Percentiles rank a stretch among this genome's conserved stretches.
phyloP scores from a whole-genome alignment of 2,888 invertebrate species.

The Clepsis dumicolana region DNA sequence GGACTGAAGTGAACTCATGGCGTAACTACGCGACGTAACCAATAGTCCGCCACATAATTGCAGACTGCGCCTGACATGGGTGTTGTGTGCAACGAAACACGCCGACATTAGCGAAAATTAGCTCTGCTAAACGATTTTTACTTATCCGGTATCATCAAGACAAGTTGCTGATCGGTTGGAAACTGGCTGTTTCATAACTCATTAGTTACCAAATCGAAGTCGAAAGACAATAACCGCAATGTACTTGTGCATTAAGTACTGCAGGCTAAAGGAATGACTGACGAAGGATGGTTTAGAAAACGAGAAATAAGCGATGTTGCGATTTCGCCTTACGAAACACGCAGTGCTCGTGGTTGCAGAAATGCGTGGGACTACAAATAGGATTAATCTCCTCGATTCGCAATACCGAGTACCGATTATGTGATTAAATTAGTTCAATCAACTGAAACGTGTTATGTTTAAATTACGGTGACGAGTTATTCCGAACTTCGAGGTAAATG shows the following conservation, averaged over 20 bases:
- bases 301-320: constrained; percentile 84
- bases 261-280: constrained; percentile 73
- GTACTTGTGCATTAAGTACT: constrained; percentile 55
- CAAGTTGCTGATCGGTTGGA: constrained; percentile 28
- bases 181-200: constrained; percentile 38
- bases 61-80: constrained; percentile 36
- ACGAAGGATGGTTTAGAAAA: constrained; percentile 84
- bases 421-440: constrained; percentile 53
- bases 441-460: constrained; percentile 42
- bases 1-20: constrained; percentile 41
- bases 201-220: constrained; percentile 44
- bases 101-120: constrained; percentile 32
- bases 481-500: constrained; percentile 28
- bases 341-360: constrained; percentile 78
- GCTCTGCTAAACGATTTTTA: constrained; percentile 28
- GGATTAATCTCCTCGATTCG: constrained; percentile 76
- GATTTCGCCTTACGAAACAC: constrained; percentile 82
- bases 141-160: constrained; percentile 34
- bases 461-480: constrained; percentile 28
- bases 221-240: constrained; percentile 44
- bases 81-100: constrained; percentile 41
- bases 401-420: constrained; percentile 54
- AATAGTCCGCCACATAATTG: constrained; percentile 42
- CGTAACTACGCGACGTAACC: constrained; percentile 44
- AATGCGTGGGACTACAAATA: constrained; percentile 83